Evolutionary conservation across 92 coral and sea anemone genomes (phyloP).

Genomic region (Pocillopora grandis): DNA sequence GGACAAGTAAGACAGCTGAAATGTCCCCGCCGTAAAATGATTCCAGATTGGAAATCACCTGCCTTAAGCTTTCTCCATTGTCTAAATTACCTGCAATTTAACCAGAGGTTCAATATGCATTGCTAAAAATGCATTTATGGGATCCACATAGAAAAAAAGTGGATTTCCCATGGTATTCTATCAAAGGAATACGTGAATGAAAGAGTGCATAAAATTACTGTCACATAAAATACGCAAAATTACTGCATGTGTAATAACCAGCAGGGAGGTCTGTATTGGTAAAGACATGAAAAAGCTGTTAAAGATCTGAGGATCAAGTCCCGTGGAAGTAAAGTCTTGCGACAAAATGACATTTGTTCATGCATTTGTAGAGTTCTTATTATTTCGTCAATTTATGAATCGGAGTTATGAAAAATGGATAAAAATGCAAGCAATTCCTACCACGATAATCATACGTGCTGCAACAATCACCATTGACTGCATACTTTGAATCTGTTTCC

Average conservation of each 20-base stretch:
- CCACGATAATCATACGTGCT: background rate
- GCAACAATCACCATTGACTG: background rate
- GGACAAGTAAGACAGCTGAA: background rate
- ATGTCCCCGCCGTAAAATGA: background rate
- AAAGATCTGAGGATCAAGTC: no score
- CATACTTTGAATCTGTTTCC: no score
- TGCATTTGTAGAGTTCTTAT: no score
- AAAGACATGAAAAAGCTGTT: no score
- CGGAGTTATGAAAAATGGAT: no score
- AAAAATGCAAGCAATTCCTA: background rate
- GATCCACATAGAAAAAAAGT: background rate
- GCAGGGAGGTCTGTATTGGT: no score
- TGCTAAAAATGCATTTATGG: background rate
- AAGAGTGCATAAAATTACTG: background rate
- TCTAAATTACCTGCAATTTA: constrained; percentile 12
- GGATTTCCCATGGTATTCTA: background rate
- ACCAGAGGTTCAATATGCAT: background rate
- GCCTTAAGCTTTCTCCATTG: constrained; percentile 8
- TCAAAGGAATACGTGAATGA: background rate
- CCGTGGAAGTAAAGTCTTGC: no score
- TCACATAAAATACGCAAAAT: background rate
- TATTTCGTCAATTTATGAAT: no score
- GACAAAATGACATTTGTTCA: no score
- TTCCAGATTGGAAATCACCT: background rate
- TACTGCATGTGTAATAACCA: background rate